These are phyloP conservation scores for Calliphora vicina DNA, from an alignment of 1,140 invertebrate species.

Conservation along the genomic window DNA sequence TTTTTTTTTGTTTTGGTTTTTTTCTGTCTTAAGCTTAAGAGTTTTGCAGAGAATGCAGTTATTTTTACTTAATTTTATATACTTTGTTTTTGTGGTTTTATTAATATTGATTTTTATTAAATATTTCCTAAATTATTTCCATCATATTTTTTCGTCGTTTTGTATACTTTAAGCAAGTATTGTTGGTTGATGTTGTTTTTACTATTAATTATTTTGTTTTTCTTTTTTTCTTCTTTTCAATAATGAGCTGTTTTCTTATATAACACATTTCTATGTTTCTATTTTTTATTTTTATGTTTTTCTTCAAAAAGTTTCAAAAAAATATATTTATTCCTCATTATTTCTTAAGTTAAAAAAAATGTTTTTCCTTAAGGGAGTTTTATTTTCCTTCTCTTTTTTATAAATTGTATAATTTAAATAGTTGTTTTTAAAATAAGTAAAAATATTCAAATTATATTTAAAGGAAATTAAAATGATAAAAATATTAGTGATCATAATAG, in stretches of 20 bases:
- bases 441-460: not conserved
- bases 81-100: not conserved
- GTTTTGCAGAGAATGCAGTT: conserved; percentile 21
- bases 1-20: conserved; percentile 19
- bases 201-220: conserved; percentile 43
- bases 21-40: conserved; percentile 27
- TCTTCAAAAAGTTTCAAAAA: conserved; percentile 61
- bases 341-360: conserved; percentile 28
- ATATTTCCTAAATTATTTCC: conserved; percentile 39
- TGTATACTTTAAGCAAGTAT: conserved; percentile 39
- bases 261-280: conserved; percentile 20
- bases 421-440: not conserved
- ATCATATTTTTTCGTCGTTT: conserved; percentile 42
- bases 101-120: not conserved
- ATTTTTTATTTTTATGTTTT: conserved; percentile 21
- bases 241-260: conserved; percentile 16
- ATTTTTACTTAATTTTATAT: not conserved
- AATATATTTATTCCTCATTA: conserved; percentile 49
- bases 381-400: not conserved
- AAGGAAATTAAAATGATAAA: not conserved
- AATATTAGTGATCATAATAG: too few species aligned
- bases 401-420: not conserved
- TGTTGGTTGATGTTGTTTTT: conserved; percentile 17
- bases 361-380: not conserved
- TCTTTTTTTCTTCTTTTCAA: not conserved